Evolutionary conservation across 2,113 vertebrate genomes (phyloP), one percentile per base, ranked within the genome.

Genomic region (Mustela lutreola): DNA sequence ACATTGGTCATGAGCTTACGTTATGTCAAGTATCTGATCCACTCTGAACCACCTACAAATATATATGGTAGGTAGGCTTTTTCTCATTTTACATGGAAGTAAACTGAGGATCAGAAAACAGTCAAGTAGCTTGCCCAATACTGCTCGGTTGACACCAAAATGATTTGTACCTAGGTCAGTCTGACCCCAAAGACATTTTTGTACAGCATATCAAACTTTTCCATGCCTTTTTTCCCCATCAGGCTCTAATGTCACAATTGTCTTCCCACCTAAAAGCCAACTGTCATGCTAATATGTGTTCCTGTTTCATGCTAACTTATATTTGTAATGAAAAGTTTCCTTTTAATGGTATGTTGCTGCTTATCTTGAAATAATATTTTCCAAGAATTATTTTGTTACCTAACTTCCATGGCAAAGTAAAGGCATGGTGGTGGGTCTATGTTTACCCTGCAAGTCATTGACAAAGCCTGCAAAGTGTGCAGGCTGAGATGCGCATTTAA

Each of bases 301-400:
- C 88, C 70, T 36, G 1, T 80, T 62, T 36, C 10, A 86, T 22
- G 58, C 5, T 63, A 91, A 87, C 39, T 71, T 53, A 26, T 9
- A 24, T 80, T 11, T 75, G 24, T 63, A 70, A 86, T 33, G 18
- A 67, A 45, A 96, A 19, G 16, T 58, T 89, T 92, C 62, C 78
- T 84, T 18, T 92, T 39, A 80, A 19, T 67, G 15, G 22, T 56
- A 48, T 60, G 11, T 42, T 78, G 39, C 10, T 73, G 60, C 28
- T 89, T 22, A 60, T n/a, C 39, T 67, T 82, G 48, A 89, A 94
- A 89, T 28, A 65, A n/a, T 33, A 48, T 58, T 88, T 95, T 36
- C 86, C 78, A 22, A 70, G 18, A 60, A 73, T 36, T 58, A 33
- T 10, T 78, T 63, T 82, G 28, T 36, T 88, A 45, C 84, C 60